Conservation (phyloP, 1,140 invertebrate genomes). For the Lucilia cuprina region DNA sequence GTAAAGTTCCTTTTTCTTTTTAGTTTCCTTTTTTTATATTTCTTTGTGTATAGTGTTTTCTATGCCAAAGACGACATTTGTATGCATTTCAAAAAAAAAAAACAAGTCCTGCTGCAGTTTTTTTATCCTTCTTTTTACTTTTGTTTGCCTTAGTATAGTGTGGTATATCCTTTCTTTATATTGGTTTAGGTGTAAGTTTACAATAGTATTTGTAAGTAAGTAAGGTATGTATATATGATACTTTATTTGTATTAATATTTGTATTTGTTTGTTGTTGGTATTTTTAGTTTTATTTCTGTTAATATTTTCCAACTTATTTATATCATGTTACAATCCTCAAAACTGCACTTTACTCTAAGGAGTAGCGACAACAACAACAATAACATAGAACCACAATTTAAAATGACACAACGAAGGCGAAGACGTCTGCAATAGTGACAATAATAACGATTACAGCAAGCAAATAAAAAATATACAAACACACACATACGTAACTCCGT, state of each 20-base stretch:
- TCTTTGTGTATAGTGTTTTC: neutral
- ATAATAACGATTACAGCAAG: neutral
- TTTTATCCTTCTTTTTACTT: neutral
- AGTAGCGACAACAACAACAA: slow-evolving; percentile 29
- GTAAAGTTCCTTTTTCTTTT: neutral
- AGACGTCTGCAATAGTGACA: slow-evolving; percentile 25
- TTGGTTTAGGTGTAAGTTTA: neutral
- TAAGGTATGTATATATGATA: slow-evolving; percentile 1
- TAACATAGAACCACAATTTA: slow-evolving; percentile 21
- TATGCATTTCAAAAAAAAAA: neutral
- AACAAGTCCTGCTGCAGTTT: neutral
- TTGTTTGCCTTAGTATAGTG: neutral
- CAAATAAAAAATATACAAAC: neutral
- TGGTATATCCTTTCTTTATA: neutral
- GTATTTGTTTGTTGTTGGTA: slow-evolving; percentile 21
- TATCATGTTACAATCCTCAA: slow-evolving; percentile 25
- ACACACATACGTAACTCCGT: neutral
- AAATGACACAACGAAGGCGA: slow-evolving; percentile 5
- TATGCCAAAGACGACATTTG: neutral
- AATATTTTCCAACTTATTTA: slow-evolving; percentile 16
- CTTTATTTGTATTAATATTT: neutral
- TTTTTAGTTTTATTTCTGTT: neutral
- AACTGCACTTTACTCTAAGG: neutral
- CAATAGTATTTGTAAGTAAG: neutral
- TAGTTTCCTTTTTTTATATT: neutral